Evolutionary conservation across 2,888 invertebrate genomes (phyloP), one percentile per base, ranked within the genome.

Genomic region (Clostera curtula): DNA sequence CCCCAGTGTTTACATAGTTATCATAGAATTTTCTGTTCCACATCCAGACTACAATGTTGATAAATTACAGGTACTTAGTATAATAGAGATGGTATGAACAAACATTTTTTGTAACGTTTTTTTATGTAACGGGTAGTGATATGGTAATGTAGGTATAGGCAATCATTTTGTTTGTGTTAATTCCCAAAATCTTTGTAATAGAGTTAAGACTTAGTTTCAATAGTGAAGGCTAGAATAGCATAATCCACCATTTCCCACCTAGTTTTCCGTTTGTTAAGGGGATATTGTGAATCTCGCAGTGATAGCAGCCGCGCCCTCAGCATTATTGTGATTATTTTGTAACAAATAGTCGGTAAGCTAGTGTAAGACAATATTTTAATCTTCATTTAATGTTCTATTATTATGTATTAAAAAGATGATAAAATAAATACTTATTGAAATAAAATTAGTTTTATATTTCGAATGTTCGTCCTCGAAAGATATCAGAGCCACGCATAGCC

Each of bases 381-480:
- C 66, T 67, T 70, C 56, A 58, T 67, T 68, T 71, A 67, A 69
- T 60, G 67, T 70, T 70, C 61, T 66, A 71, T 65, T 60, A 67
- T 57, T 58, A 55, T 19, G n/a, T 19, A 19, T 59, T 56, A 53
- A 58, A 48, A 48, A 49, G 52, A 59, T 40, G 42, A 58, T 43
- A 62, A 68, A 66, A 68, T 66, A 62, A 60, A 63, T 35, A 54
- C 62, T 62, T 65, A 60, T 59, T 64, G n/a, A n/a, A n/a, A 58
- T 49, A 41, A 43, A 39, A 29, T 12, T 16, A 8, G 3, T 11
- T 19, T n/a, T n/a, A n/a, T n/a, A n/a, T n/a, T n/a, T n/a, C n/a
- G n/a, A n/a, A n/a, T n/a, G n/a, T n/a, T n/a, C n/a, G n/a, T n/a
- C n/a, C n/a, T n/a, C n/a, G n/a, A n/a, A n/a, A n/a, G n/a, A n/a